A percentile compares a stretch with the other conserved stretches of the same genome.
phyloP scores from a whole-genome alignment of 1,140 invertebrate genomes.

The Drosophila takahashii region DNA sequence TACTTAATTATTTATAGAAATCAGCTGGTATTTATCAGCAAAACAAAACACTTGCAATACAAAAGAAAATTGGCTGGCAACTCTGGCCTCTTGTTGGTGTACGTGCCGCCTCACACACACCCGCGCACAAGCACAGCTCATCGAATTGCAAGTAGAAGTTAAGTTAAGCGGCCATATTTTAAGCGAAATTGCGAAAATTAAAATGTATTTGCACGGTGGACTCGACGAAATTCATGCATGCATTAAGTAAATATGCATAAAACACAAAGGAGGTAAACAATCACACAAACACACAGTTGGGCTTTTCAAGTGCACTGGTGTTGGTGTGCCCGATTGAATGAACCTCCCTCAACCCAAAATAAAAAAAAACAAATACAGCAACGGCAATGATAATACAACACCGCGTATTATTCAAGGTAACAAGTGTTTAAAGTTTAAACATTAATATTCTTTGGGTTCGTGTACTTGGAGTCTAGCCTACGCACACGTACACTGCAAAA shows the following conservation, averaged over 20 bases:
- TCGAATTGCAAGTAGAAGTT: slow-evolving; percentile 3
- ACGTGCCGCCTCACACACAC: slow-evolving; percentile 15
- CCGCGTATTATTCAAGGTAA: slow-evolving; percentile 64
- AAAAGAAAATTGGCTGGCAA: slow-evolving; percentile 16
- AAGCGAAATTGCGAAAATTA: slow-evolving; percentile 67
- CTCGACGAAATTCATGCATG: slow-evolving; percentile 21
- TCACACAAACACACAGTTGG: slow-evolving; percentile 5
- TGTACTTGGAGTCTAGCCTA: slow-evolving; percentile 44
- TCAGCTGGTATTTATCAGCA: slow-evolving; percentile 26
- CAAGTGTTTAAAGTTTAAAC: slow-evolving; percentile 73
- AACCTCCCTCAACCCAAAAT: slow-evolving; percentile 73
- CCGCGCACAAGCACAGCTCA: neutral
- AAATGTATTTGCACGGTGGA: slow-evolving; percentile 66
- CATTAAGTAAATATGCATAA: slow-evolving; percentile 38
- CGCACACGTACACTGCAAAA: slow-evolving; percentile 25
- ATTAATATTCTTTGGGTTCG: slow-evolving; percentile 58
- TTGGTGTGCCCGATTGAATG: slow-evolving; percentile 60
- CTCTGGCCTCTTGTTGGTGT: slow-evolving; percentile 20
- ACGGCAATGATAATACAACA: slow-evolving; percentile 42
- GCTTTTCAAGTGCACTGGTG: slow-evolving; percentile 13
- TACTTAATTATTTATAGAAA: slow-evolving; percentile 44
- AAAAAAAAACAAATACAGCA: slow-evolving; percentile 26
- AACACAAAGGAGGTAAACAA: slow-evolving; percentile 57
- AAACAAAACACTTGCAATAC: slow-evolving; percentile 23
- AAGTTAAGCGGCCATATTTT: slow-evolving; percentile 60